Base-by-base conservation (phyloP, 2,113 vertebrate genomes). In the Ptyas mucosa region DNA sequence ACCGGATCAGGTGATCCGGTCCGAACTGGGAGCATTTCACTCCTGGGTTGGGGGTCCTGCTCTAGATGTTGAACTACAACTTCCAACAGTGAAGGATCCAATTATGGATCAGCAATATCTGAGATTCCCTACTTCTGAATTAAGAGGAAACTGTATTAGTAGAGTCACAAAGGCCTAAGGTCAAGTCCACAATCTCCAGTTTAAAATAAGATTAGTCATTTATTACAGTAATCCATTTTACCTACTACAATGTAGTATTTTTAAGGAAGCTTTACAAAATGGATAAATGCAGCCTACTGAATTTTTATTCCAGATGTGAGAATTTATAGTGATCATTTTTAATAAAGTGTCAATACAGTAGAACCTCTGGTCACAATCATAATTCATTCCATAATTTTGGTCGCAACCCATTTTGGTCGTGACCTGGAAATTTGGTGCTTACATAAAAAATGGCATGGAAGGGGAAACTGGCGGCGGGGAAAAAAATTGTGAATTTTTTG, bases 251-350 rank as follows among this genome's bases (percentile, higher is more conserved):
- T 86, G 95, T 92, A 54, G 29, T 53, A 43, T 34, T 85, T 88
- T 89, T 43, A 52, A 9, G 8, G 14, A 26, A 85, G 6, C 49
- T 95, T 91, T 94, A 58, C 51, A 87, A 23, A 15, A 23, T n/a
- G 91, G 24, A 53, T 64, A 20, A 88, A 20, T 94, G 94, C 93
- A 57, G 94, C 88, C 57, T 85, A 20, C 7, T 89, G 26, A 55
- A 15, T 1, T 94, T 90, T 95, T 94, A 90, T 87, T 92, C 85
- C 26, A 91, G 46, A 39, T 92, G 88, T 46, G 92, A 87, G 46
- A 54, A 81, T 69, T 26, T 75, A n/a, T 53, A 21, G 87, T 92
- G 92, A 93, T 89, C 87, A 95, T 93, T 94, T 96, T 96, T 95
- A 96, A 96, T 95, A 85, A 49, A 46, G 23, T 93, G 52, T 89